phyloP scores from a whole-genome alignment of 2,113 vertebrate genomes.

The Hemibagrus wyckioides region DNA sequence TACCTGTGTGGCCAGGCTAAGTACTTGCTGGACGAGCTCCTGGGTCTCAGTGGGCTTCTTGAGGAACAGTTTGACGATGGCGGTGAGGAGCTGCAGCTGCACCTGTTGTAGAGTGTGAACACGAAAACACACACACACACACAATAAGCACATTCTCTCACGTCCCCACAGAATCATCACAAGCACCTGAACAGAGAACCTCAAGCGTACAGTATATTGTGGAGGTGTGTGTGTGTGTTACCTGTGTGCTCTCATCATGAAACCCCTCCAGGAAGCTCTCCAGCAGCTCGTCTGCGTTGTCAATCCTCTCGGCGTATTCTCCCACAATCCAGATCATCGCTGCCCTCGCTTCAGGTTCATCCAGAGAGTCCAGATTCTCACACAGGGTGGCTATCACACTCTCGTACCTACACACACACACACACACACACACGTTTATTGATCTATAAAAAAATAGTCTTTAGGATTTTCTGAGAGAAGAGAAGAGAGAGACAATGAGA shows the following conservation, averaged over 20 bases:
- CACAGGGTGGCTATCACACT: constrained; percentile 23
- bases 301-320: constrained; percentile 27
- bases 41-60: constrained; percentile 98
- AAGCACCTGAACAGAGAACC: not conserved
- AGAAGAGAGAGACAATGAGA: no score
- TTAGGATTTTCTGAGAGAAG: no score
- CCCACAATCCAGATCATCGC: constrained; percentile 27
- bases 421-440: not conserved
- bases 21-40: constrained; percentile 95
- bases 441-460: no score
- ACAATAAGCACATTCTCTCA: not conserved
- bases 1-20: constrained; percentile 97
- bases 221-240: not conserved
- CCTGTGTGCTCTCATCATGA: constrained; percentile 16
- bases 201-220: no score
- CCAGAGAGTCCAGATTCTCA: constrained; percentile 27
- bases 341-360: constrained; percentile 11
- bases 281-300: constrained; percentile 22
- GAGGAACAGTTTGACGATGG: constrained; percentile 95
- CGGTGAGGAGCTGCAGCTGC: constrained; percentile 92
- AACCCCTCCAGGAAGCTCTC: constrained; percentile 25
- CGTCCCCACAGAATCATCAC: not conserved
- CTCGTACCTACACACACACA: not conserved
- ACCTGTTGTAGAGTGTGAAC: constrained; percentile 77
- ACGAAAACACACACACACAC: not conserved